Evolutionary conservation across 2,888 invertebrate genomes (phyloP), one percentile per base, ranked within the genome.

Genomic region (Oligia latruncula): DNA sequence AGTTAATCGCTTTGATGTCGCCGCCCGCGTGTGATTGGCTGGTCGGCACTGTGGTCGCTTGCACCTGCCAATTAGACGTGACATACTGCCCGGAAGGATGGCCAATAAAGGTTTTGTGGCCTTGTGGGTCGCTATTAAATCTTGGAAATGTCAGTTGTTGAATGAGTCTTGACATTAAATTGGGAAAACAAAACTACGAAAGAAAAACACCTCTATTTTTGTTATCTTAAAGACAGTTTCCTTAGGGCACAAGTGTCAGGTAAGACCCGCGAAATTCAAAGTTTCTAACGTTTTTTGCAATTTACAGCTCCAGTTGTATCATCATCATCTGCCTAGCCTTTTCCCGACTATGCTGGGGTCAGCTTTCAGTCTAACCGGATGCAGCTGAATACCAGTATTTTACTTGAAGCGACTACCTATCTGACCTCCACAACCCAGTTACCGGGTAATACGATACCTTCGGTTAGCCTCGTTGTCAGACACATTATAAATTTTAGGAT

Each of bases 1-100:
- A 78, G 73, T 80, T 81, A 83, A 88, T 88, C 85, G 79, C 85
- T 87, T 88, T 88, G 87, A 85, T 85, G 85, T 85, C 81, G 67
- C 83, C 76, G 74, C 66, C 35, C 75, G 75, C 77, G 71, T 80
- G 78, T 87, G 82, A 88, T 85, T 85, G 86, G 89, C 80, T 79
- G 81, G 74, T 72, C 65, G 46, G 73, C 76, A 58, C 58, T 86
- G 70, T 75, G 80, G 84, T 64, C 75, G 64, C 74, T 71, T 77
- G 87, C 83, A 79, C 83, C 83, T 83, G 84, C 80, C 87, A 86
- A 83, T 83, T 86, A 84, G 73, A 2, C 66, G 73, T 83, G 84
- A 85, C 71, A 68, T 75, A 85, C 75, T 77, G 67, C 80, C 66
- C 40, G 43, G 43, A 52, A 49, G 49, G 71, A 60, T 67, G 29